These are phyloP conservation scores for Hoplodrina ambigua DNA, from an alignment of 2,888 invertebrate genomes.

Conservation along the genomic window DNA sequence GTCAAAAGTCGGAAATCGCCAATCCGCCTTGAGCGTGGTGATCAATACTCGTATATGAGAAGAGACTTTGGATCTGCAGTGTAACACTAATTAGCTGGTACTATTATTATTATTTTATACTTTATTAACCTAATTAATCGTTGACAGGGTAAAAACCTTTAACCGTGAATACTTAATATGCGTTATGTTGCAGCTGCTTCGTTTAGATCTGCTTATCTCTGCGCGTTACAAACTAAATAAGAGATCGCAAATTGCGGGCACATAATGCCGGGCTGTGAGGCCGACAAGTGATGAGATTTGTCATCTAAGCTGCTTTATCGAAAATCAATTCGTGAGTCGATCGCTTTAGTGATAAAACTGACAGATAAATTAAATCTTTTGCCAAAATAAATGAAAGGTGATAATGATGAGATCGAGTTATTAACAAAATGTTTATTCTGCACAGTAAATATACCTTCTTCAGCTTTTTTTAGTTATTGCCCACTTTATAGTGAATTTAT, in stretches of 20 bases:
- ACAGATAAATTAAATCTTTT: background rate
- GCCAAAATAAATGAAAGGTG: background rate
- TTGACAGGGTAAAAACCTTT: background rate
- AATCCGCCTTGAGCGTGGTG: no score
- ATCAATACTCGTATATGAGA: no score
- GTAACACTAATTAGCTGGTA: no score
- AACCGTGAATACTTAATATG: background rate
- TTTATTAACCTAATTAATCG: conserved; percentile 6
- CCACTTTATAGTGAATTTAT: no score
- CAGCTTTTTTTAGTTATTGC: background rate
- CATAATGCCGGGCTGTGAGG: background rate
- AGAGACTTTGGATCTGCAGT: no score
- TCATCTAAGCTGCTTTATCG: conserved; percentile 3
- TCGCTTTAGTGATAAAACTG: conserved; percentile 7
- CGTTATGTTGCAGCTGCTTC: background rate
- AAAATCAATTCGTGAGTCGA: conserved; percentile 3
- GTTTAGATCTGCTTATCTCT: conserved; percentile 4
- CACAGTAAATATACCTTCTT: background rate
- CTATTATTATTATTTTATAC: no score
- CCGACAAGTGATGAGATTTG: background rate
- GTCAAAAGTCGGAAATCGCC: no score
- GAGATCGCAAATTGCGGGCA: background rate
- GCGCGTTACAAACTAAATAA: background rate
- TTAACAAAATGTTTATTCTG: background rate
- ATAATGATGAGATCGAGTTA: background rate